phyloP scores from a whole-genome alignment of 2,113 vertebrate species.

The Cariama cristata region DNA sequence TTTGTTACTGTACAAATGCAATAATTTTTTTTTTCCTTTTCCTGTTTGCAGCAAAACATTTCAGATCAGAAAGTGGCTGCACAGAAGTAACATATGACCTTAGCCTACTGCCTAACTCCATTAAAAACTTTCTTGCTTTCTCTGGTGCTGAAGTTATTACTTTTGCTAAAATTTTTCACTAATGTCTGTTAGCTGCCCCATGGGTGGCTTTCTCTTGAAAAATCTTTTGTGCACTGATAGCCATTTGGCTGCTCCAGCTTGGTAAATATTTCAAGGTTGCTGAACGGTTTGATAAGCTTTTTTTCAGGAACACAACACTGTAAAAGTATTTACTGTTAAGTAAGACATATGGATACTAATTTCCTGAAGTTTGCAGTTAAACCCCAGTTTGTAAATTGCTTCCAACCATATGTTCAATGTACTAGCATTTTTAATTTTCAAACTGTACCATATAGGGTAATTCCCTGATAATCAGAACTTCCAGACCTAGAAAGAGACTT shows the following conservation, averaged over 20 bases:
- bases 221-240: neutral
- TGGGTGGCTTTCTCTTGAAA: neutral
- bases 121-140: neutral
- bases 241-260: neutral
- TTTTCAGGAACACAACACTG: neutral
- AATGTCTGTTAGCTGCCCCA: neutral
- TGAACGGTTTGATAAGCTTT: neutral
- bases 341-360: neutral
- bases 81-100: neutral
- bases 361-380: neutral
- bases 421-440: neutral
- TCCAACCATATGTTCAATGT: neutral
- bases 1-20: neutral
- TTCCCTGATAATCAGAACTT: neutral
- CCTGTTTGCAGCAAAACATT: neutral
- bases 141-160: neutral
- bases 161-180: neutral
- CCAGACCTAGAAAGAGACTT: neutral
- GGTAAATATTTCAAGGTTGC: neutral
- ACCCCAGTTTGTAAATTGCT: neutral
- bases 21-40: neutral
- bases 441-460: neutral
- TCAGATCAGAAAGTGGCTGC: neutral
- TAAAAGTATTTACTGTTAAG: neutral
- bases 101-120: neutral